phyloP scores from a whole-genome alignment of 2,888 invertebrate species.

The Ecdyonurus torrentis region DNA sequence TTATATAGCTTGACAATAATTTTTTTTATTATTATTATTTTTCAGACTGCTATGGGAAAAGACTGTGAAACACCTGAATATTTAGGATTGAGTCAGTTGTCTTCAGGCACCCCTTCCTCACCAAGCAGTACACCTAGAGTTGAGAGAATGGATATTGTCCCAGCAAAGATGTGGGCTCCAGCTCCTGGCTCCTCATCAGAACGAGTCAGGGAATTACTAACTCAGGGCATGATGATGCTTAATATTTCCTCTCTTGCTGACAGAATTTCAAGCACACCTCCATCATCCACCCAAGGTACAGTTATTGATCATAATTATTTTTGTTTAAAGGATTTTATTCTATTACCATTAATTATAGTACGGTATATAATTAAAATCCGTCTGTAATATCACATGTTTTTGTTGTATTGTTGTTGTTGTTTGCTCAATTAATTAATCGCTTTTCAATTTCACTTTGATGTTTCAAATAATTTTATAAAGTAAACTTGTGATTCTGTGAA shows the following conservation, averaged over 20 bases:
- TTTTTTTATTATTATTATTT: too few species aligned
- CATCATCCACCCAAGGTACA: background rate
- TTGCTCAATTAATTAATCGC: too few species aligned
- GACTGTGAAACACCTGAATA: conserved; percentile 23
- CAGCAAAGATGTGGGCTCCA: conserved; percentile 24
- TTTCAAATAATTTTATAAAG: too few species aligned
- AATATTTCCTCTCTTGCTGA: conserved; percentile 54
- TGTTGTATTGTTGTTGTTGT: too few species aligned
- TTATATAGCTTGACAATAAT: too few species aligned
- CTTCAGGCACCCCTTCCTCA: background rate
- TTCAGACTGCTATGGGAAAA: background rate
- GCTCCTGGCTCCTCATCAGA: conserved; percentile 16
- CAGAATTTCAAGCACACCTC: conserved; percentile 40
- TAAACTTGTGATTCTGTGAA: too few species aligned
- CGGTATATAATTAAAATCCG: too few species aligned
- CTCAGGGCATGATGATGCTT: conserved; percentile 55
- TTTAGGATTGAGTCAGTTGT: conserved; percentile 17
- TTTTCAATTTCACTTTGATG: too few species aligned
- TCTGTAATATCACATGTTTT: too few species aligned
- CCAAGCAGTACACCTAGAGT: conserved; percentile 14
- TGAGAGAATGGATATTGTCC: conserved; percentile 23
- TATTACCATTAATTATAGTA: too few species aligned
- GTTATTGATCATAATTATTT: too few species aligned
- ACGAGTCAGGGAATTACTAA: conserved; percentile 57
- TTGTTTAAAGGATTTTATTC: too few species aligned